phyloP scores from a whole-genome alignment of 2,888 invertebrate species.

The Griposia aprilina region DNA sequence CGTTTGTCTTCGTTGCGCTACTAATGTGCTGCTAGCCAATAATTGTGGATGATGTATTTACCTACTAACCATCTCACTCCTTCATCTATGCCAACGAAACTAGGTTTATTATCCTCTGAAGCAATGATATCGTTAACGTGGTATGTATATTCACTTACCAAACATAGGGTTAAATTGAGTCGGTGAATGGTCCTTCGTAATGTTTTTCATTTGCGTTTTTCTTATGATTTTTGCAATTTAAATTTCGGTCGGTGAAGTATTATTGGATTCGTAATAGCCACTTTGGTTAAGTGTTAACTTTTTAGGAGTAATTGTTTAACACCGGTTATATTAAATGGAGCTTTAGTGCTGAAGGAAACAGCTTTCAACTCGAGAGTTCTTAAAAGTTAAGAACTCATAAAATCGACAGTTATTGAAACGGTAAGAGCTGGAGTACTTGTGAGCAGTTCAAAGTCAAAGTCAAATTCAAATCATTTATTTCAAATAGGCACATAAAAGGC shows the following conservation, averaged over 20 bases:
- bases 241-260: constrained; percentile 34
- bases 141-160: constrained; percentile 61
- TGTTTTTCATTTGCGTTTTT: constrained; percentile 60
- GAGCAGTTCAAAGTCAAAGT: no score
- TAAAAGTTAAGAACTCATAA: constrained; percentile 11
- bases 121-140: neutral
- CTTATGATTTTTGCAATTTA: constrained; percentile 56
- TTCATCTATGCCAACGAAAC: constrained; percentile 15
- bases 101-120: constrained; percentile 30
- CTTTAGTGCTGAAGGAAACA: constrained; percentile 11
- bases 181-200: constrained; percentile 53
- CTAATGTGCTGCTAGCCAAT: constrained; percentile 68
- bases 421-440: constrained; percentile 8
- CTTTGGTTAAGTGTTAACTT: constrained; percentile 30
- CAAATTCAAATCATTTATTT: no score
- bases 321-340: constrained; percentile 4
- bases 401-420: constrained; percentile 12
- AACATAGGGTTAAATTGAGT: constrained; percentile 62
- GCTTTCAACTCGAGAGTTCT: neutral
- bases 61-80: constrained; percentile 27
- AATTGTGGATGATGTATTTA: constrained; percentile 73
- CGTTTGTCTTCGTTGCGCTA: constrained; percentile 75
- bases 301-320: constrained; percentile 25
- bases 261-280: constrained; percentile 40
- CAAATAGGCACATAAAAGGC: no score